Evolutionary conservation across 2,797 vertebrate species (phyloP).

Genomic region (Okamejei kenojei): DNA sequence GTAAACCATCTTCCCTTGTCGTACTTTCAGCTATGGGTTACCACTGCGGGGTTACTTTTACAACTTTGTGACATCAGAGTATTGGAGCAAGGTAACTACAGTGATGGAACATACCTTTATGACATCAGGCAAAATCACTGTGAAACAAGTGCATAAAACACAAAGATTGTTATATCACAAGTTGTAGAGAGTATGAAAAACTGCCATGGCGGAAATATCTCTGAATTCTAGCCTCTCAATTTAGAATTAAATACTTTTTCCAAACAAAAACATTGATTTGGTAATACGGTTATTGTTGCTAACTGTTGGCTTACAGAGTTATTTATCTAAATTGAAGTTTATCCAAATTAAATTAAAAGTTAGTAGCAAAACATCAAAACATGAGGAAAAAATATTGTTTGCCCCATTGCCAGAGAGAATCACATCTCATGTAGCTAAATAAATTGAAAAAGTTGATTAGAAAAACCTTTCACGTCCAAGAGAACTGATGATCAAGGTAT

Average conservation of each 20-base stretch:
- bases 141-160: not conserved
- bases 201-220: not conserved
- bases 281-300: not conserved
- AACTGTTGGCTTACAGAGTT: not conserved
- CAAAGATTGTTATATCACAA: not conserved
- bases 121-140: slow-evolving; percentile 29
- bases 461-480: not conserved
- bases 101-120: slow-evolving; percentile 14
- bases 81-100: not conserved
- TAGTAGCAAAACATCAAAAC: not conserved
- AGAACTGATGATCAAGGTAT: not conserved
- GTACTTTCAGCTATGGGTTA: not conserved
- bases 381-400: not conserved
- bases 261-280: not conserved
- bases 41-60: not conserved
- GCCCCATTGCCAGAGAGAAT: not conserved
- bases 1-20: slow-evolving; percentile 21
- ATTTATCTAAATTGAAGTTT: not conserved
- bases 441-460: not conserved
- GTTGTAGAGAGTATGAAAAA: not conserved
- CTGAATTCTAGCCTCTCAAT: not conserved
- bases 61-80: not conserved
- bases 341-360: not conserved
- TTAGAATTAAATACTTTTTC: not conserved
- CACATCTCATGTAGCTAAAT: not conserved